Percentiles rank a stretch among this genome's conserved stretches.
These are phyloP conservation scores for Manis crassicaudata DNA, from an alignment of 2,797 vertebrate species.

Conservation along the genomic window DNA sequence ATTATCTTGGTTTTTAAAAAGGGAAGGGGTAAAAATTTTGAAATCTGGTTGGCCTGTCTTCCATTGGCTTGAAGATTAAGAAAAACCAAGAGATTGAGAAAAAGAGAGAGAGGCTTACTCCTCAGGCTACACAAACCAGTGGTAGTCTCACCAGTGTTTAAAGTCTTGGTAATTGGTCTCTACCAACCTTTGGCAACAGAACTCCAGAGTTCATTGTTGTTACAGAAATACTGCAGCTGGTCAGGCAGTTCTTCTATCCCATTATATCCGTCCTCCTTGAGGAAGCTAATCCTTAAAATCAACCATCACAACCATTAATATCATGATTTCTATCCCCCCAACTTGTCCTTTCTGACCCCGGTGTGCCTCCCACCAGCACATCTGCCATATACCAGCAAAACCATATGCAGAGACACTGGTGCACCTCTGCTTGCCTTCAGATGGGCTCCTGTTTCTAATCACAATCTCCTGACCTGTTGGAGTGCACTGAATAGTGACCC, in stretches of 20 bases:
- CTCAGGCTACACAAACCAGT: not conserved
- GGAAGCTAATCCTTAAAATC: not conserved
- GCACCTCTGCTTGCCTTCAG: not conserved
- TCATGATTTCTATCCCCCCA: not conserved
- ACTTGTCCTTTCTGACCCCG: not conserved
- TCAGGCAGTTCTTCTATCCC: not conserved
- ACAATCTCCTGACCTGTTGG: not conserved
- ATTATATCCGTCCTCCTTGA: not conserved
- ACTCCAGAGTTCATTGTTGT: not conserved
- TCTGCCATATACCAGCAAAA: not conserved
- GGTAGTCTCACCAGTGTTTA: not conserved
- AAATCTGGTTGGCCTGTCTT: not conserved
- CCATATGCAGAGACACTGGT: not conserved
- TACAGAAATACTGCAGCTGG: not conserved
- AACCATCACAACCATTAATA: not conserved
- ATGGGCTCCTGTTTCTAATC: not conserved
- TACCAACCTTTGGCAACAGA: not conserved
- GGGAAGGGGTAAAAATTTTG: not conserved
- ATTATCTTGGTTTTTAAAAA: not conserved
- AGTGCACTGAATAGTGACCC: not conserved
- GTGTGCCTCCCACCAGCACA: not conserved
- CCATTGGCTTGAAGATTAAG: not conserved
- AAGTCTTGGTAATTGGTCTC: not conserved
- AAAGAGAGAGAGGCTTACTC: not conserved
- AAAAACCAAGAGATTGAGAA: not conserved